Conservation (phyloP, 1,140 invertebrate species). For the Drosophila nasuta region DNA sequence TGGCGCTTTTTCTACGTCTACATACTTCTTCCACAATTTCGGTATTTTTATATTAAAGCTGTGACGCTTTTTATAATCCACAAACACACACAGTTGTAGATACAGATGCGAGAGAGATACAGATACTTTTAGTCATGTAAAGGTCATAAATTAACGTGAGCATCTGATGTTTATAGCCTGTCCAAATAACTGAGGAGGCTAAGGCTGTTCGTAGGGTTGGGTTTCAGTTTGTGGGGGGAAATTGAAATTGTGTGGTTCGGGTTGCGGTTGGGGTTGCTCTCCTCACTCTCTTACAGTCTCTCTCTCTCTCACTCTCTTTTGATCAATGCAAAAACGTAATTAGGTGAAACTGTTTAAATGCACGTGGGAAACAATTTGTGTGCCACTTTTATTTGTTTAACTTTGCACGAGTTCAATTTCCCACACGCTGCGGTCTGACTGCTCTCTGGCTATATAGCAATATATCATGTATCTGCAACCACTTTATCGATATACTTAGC, state of each 20-base stretch:
- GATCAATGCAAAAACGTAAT: constrained; percentile 38
- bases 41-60: constrained; percentile 51
- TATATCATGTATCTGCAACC: constrained; percentile 23
- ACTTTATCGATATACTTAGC: constrained; percentile 14
- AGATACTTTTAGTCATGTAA: constrained; percentile 49
- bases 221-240: neutral
- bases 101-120: constrained; percentile 2
- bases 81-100: constrained; percentile 1
- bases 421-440: constrained; percentile 31
- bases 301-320: constrained; percentile 7
- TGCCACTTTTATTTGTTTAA: constrained; percentile 40
- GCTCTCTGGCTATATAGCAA: constrained; percentile 8
- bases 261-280: constrained; percentile 2
- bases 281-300: neutral
- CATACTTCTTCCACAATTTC: neutral
- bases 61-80: constrained; percentile 38
- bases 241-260: constrained; percentile 6
- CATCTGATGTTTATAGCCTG: constrained; percentile 46
- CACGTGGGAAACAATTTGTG: constrained; percentile 57
- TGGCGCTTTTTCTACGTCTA: neutral
- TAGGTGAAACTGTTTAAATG: constrained; percentile 47
- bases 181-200: constrained; percentile 1
- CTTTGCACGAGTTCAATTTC: constrained; percentile 29
- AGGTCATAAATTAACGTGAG: constrained; percentile 58
- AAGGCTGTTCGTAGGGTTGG: neutral